phyloP scores from a whole-genome alignment of 2,797 vertebrate species.

The Lophius americanus region DNA sequence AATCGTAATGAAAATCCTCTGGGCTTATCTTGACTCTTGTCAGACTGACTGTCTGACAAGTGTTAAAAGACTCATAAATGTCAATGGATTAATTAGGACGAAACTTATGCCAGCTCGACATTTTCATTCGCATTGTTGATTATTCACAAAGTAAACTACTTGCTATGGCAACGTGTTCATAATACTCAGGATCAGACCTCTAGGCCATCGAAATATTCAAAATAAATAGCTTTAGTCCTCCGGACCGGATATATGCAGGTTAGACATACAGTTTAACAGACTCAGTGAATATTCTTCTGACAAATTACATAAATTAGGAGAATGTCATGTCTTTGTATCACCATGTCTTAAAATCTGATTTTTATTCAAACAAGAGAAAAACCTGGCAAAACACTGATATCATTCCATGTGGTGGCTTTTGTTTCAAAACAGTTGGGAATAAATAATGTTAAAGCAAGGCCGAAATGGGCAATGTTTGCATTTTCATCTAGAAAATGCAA shows the following conservation, averaged over 20 bases:
- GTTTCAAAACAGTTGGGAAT: too few relatives aligned
- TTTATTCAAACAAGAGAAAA: too few relatives aligned
- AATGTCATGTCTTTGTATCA: neutral
- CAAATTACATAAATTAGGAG: slow-evolving; percentile 13
- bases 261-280: slow-evolving; percentile 16
- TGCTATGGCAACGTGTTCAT: neutral
- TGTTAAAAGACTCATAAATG: slow-evolving; percentile 11
- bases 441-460: too few relatives aligned
- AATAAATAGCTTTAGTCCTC: too few relatives aligned
- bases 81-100: slow-evolving; percentile 3
- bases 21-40: neutral
- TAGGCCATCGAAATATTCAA: too few relatives aligned
- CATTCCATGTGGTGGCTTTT: too few relatives aligned
- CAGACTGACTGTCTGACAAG: slow-evolving; percentile 15
- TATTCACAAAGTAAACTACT: slow-evolving; percentile 1
- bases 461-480: too few relatives aligned
- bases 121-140: slow-evolving; percentile 1
- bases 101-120: neutral
- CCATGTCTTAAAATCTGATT: too few relatives aligned
- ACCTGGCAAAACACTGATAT: too few relatives aligned
- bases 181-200: neutral
- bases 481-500: too few relatives aligned
- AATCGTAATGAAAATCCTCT: slow-evolving; percentile 22
- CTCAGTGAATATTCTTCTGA: slow-evolving; percentile 20
- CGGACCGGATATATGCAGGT: slow-evolving; percentile 15